These are phyloP conservation scores for Nomada fabriciana DNA, from an alignment of 2,888 invertebrate genomes.

Conservation along the genomic window DNA sequence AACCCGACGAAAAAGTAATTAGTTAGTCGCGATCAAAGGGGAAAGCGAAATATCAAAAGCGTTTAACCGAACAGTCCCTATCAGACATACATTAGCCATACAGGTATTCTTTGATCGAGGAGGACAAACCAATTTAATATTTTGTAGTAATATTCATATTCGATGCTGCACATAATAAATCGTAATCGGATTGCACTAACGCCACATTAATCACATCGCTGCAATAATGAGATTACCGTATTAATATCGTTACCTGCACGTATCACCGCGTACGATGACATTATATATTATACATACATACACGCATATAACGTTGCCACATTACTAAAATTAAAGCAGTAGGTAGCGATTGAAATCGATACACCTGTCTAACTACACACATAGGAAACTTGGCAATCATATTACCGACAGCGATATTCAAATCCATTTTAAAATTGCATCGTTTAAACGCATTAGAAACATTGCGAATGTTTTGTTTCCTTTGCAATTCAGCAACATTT, in stretches of 20 bases:
- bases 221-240: slow-evolving; percentile 63
- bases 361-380: slow-evolving; percentile 11
- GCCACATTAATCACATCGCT: slow-evolving; percentile 55
- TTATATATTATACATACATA: not conserved
- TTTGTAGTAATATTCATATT: slow-evolving; percentile 28
- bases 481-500: not conserved
- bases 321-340: slow-evolving; percentile 46
- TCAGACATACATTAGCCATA: not conserved
- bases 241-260: slow-evolving; percentile 50
- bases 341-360: slow-evolving; percentile 29
- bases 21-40: too few relatives aligned
- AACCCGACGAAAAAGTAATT: too few relatives aligned
- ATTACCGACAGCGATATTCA: slow-evolving; percentile 7
- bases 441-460: not conserved
- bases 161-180: slow-evolving; percentile 43
- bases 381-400: slow-evolving; percentile 8
- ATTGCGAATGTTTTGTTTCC: not conserved
- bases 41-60: not conserved
- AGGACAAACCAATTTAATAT: slow-evolving; percentile 17
- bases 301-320: slow-evolving; percentile 24
- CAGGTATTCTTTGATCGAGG: not conserved
- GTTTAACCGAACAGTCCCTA: not conserved
- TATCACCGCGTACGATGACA: slow-evolving; percentile 36
- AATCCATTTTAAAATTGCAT: slow-evolving; percentile 35
- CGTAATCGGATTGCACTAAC: slow-evolving; percentile 58